These are phyloP conservation scores for Aphelenchoides besseyi DNA, from an alignment of 1,140 invertebrate species.

Conservation along the genomic window DNA sequence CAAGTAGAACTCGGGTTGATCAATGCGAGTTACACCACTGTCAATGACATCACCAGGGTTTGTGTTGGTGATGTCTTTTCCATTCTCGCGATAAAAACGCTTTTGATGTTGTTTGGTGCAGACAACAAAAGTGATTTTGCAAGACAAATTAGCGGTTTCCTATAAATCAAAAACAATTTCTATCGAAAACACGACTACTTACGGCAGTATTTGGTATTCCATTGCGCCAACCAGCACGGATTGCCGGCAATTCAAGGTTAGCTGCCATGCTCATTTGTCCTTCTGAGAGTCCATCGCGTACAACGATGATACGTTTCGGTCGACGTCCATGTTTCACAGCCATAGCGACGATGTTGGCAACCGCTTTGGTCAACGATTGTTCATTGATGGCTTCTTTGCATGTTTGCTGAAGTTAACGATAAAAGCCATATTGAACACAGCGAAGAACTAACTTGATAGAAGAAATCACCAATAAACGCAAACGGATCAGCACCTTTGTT, in stretches of 20 bases:
- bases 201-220: background rate
- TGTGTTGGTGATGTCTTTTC: constrained; percentile 20
- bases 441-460: constrained; percentile 13
- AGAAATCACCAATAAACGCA: constrained; percentile 19
- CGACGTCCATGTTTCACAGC: background rate
- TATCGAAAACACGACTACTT: background rate
- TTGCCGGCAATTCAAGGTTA: constrained; percentile 21
- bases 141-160: background rate
- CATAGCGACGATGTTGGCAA: background rate
- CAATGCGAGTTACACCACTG: constrained; percentile 20
- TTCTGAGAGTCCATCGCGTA: constrained; percentile 23
- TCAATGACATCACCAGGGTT: constrained; percentile 31
- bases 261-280: constrained; percentile 23
- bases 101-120: constrained; percentile 33
- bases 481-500: background rate
- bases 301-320: constrained; percentile 11
- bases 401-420: background rate
- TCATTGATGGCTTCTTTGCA: background rate
- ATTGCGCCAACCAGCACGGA: constrained; percentile 6
- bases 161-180: background rate
- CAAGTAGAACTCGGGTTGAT: constrained; percentile 21
- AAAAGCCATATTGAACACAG: background rate
- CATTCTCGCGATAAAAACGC: constrained; percentile 10
- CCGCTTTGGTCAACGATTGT: background rate
- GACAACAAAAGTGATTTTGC: constrained; percentile 32